phyloP scores from a whole-genome alignment of 2,797 vertebrate genomes.

The Avahi laniger region DNA sequence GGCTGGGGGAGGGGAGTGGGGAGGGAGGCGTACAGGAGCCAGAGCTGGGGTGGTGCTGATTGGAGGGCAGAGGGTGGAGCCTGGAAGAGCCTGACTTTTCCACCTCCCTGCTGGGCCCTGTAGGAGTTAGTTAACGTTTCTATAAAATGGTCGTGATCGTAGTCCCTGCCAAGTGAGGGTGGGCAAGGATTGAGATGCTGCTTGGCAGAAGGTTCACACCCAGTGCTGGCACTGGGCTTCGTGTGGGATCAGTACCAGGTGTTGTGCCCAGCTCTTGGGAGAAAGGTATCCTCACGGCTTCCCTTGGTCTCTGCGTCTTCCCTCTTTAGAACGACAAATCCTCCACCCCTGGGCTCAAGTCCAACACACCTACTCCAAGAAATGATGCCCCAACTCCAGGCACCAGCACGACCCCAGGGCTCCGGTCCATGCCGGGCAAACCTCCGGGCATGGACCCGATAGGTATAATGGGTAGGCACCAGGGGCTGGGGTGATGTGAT shows the following conservation, averaged over 20 bases:
- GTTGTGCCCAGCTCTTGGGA: not conserved
- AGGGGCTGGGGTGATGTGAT: not conserved
- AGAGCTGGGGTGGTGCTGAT: not conserved
- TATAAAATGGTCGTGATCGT: not conserved
- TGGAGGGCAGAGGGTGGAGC: not conserved
- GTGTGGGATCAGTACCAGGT: not conserved
- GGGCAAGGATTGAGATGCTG: not conserved
- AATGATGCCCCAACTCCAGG: constrained; percentile 95
- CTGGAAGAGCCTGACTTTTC: not conserved
- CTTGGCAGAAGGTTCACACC: not conserved
- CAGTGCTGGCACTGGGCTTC: not conserved
- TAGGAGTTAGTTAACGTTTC: not conserved
- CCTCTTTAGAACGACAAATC: constrained; percentile 94
- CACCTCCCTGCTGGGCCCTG: not conserved
- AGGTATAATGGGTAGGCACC: constrained; percentile 85
- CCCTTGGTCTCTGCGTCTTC: not conserved
- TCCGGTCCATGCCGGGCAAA: constrained; percentile 93
- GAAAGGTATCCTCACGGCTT: not conserved
- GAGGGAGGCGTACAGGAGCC: too few species aligned
- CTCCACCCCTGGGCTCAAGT: constrained; percentile 95
- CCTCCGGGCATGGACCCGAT: constrained; percentile 93
- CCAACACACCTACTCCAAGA: constrained; percentile 95
- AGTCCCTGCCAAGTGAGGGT: not conserved
- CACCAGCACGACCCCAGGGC: constrained; percentile 95
- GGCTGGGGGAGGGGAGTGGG: not conserved